A percentile compares a stretch with the other conserved stretches of the same genome.
These are phyloP conservation scores for Amphimedon queenslandica DNA, from an alignment of 37 sponge, comb jelly and placozoan species.

Conservation along the genomic window DNA sequence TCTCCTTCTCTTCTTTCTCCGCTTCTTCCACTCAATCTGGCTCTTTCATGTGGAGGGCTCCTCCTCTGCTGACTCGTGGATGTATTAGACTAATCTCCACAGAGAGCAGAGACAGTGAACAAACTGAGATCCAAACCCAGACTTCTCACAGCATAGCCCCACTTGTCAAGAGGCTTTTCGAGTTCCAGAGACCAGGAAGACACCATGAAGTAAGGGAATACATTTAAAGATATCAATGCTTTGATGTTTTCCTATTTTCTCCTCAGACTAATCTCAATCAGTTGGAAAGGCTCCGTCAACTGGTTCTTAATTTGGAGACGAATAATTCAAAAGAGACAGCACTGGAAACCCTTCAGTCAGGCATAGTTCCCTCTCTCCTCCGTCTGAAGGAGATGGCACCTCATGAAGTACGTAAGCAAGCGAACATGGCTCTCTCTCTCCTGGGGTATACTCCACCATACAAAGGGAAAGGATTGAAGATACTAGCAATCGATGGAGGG, in stretches of 20 bases:
- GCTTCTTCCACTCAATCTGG: no score
- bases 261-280: slow-evolving; percentile 12
- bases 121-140: no score
- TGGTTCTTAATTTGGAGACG: slow-evolving; percentile 6
- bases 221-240: background rate
- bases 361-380: slow-evolving; percentile 22
- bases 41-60: no score
- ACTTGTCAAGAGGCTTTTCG: background rate
- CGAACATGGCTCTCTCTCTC: slow-evolving; percentile 43
- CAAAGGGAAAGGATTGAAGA: slow-evolving; percentile 49
- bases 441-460: slow-evolving; percentile 49
- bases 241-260: no score
- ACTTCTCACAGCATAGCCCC: no score
- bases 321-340: background rate
- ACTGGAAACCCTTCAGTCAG: slow-evolving; percentile 28
- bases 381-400: slow-evolving; percentile 1
- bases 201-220: background rate
- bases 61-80: no score
- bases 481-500: slow-evolving; percentile 80
- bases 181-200: background rate
- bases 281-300: slow-evolving; percentile 20
- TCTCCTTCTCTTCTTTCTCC: no score
- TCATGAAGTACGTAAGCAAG: slow-evolving; percentile 36
- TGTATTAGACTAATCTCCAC: no score
- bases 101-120: no score